These are phyloP conservation scores for Chrysolina americana DNA, from an alignment of 2,888 invertebrate species.

Conservation along the genomic window DNA sequence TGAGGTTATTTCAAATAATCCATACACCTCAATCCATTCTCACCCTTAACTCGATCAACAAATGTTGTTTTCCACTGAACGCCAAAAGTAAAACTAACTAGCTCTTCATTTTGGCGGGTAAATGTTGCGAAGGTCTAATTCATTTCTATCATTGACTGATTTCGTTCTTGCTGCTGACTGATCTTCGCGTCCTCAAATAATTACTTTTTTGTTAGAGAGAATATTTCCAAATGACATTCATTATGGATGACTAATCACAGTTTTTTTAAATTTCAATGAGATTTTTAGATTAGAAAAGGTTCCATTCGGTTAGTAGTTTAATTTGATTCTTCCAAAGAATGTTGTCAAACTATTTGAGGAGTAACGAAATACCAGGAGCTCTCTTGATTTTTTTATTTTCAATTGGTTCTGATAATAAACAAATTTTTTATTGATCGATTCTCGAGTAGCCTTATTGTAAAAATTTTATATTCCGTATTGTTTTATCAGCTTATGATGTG, in stretches of 20 bases:
- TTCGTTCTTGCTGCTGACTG: conserved; percentile 1
- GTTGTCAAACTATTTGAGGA: no score
- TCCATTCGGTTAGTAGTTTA: no score
- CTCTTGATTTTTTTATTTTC: no score
- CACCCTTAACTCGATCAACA: not conserved
- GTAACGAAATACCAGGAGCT: no score
- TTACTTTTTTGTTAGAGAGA: not conserved
- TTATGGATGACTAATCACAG: conserved; percentile 1
- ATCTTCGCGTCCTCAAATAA: conserved; percentile 2
- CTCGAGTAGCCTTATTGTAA: no score
- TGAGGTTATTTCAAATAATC: no score
- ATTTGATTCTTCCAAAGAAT: no score
- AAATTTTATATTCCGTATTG: no score
- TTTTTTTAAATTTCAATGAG: not conserved
- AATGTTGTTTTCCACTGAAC: not conserved
- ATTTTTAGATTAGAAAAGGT: not conserved
- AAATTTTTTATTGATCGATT: no score
- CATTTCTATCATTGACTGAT: not conserved
- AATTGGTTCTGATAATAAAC: no score
- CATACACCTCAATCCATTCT: not conserved
- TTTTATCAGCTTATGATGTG: no score
- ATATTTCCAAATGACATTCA: not conserved
- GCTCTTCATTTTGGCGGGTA: not conserved
- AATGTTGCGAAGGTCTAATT: not conserved
- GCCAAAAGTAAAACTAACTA: not conserved